Evolutionary conservation across 1,140 invertebrate genomes (phyloP).

Genomic region (Drosophila lacertosa): DNA sequence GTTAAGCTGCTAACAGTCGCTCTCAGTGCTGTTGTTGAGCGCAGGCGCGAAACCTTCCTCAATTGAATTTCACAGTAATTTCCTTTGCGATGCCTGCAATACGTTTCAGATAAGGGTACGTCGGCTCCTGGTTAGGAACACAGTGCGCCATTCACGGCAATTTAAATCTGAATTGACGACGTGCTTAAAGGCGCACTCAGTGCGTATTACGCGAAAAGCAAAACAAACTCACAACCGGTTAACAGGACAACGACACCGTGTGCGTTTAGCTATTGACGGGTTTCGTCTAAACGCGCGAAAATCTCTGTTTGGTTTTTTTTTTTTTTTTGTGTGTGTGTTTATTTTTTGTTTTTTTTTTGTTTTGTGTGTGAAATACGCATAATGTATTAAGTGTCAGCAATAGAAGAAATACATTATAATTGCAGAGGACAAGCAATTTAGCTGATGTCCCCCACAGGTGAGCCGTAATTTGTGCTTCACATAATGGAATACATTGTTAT

Average conservation of each 20-base stretch:
- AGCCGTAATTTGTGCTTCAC: constrained; percentile 64
- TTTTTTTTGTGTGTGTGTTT: constrained; percentile 21
- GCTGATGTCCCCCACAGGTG: constrained; percentile 68
- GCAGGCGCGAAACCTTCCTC: constrained; percentile 55
- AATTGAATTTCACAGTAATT: constrained; percentile 74
- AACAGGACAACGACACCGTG: constrained; percentile 64
- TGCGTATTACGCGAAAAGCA: constrained; percentile 61
- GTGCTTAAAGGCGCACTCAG: constrained; percentile 8
- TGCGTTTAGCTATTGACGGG: constrained; percentile 36
- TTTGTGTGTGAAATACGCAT: constrained; percentile 14
- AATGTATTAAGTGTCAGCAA: constrained; percentile 35
- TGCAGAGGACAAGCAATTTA: constrained; percentile 71
- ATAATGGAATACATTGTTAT: constrained; percentile 62
- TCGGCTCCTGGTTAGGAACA: constrained; percentile 58
- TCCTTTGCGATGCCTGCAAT: constrained; percentile 64
- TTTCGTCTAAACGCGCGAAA: constrained; percentile 31
- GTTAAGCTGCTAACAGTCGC: constrained; percentile 11
- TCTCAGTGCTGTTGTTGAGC: constrained; percentile 24
- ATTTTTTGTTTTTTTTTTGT: constrained; percentile 9
- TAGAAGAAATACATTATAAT: constrained; percentile 70
- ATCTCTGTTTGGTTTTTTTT: constrained; percentile 4
- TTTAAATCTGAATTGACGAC: constrained; percentile 26
- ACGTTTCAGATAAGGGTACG: constrained; percentile 69
- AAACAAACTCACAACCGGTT: constrained; percentile 51
- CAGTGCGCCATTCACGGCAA: constrained; percentile 27